These are phyloP conservation scores for Cataglyphis albicans DNA, from an alignment of 2,888 invertebrate species.

Conservation along the genomic window DNA sequence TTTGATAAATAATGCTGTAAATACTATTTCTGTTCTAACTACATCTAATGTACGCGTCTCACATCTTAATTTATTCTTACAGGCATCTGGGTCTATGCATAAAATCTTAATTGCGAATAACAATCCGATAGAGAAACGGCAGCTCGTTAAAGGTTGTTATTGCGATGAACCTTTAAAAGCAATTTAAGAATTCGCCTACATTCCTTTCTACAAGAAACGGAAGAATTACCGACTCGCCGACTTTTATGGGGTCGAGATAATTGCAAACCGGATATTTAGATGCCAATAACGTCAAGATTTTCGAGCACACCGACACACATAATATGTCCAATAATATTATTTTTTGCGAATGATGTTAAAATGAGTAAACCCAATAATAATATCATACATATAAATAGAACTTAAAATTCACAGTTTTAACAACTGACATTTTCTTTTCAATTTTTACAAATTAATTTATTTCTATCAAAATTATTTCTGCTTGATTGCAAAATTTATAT, in stretches of 20 bases:
- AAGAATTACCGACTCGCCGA: conserved; percentile 63
- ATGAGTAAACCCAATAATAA: not conserved
- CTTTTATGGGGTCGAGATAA: conserved; percentile 48
- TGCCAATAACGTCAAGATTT: conserved; percentile 27
- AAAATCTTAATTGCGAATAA: not conserved
- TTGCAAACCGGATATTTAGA: conserved; percentile 46
- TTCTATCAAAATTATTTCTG: not conserved
- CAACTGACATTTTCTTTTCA: not conserved
- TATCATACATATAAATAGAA: not conserved
- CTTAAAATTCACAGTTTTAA: not conserved
- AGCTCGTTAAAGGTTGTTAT: conserved; percentile 34
- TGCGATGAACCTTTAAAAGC: conserved; percentile 12
- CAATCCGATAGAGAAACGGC: conserved; percentile 9
- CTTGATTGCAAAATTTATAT: not conserved
- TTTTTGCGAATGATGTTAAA: not conserved
- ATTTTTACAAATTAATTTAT: not conserved
- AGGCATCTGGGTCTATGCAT: not conserved
- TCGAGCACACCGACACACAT: conserved; percentile 9
- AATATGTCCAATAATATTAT: not conserved
- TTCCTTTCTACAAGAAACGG: conserved; percentile 22
- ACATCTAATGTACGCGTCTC: no score
- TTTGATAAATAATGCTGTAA: not conserved
- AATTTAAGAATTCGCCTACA: conserved; percentile 20
- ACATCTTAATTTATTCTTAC: not conserved
- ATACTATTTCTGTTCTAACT: not conserved